Conservation (phyloP, 2,888 invertebrate genomes). For the Agrotis segetum region DNA sequence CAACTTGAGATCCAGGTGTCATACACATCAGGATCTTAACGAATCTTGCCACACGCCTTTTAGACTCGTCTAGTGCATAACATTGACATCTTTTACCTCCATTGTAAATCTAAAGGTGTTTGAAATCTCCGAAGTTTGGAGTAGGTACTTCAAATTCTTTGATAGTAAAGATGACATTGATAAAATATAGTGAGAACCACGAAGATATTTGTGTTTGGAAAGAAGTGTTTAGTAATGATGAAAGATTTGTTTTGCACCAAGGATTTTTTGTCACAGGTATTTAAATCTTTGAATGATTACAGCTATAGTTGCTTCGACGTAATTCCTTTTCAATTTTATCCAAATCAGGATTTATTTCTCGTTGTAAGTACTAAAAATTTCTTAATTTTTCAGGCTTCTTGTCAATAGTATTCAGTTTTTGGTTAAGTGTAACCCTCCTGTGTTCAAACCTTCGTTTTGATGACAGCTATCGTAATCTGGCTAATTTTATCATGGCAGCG, state of each 20-base stretch:
- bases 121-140: background rate
- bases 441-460: slow-evolving; percentile 71
- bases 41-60: slow-evolving; percentile 47
- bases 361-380: background rate
- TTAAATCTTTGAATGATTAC: background rate
- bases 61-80: slow-evolving; percentile 26
- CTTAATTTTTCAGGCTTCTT: slow-evolving; percentile 72
- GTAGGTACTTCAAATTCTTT: too few species aligned
- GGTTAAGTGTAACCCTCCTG: slow-evolving; percentile 72
- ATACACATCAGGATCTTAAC: slow-evolving; percentile 33
- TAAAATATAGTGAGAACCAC: slow-evolving; percentile 25
- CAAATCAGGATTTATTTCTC: background rate
- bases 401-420: slow-evolving; percentile 70
- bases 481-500: slow-evolving; percentile 79
- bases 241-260: slow-evolving; percentile 66
- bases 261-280: slow-evolving; percentile 75
- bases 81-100: slow-evolving; percentile 22
- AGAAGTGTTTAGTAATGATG: slow-evolving; percentile 71
- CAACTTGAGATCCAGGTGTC: slow-evolving; percentile 71
- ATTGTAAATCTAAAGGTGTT: background rate
- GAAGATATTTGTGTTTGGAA: slow-evolving; percentile 71
- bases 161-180: slow-evolving; percentile 37
- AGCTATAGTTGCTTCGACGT: too few species aligned
- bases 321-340: background rate
- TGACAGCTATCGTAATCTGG: slow-evolving; percentile 82